These are phyloP conservation scores for Sturnira hondurensis DNA, from an alignment of 2,113 vertebrate genomes.

Conservation along the genomic window DNA sequence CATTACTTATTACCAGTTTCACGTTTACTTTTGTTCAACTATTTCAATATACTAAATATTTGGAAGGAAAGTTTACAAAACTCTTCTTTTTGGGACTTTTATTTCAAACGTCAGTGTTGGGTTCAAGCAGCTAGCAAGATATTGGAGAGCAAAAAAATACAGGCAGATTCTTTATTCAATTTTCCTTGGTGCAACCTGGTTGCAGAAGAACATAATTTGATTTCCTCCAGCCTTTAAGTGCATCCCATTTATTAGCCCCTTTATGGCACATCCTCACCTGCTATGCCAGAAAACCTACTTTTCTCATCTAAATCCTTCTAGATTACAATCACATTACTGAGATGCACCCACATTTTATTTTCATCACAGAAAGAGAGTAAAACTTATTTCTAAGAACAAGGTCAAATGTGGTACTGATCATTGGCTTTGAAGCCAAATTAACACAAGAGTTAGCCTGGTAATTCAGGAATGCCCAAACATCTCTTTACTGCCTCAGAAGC, in stretches of 20 bases:
- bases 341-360: neutral
- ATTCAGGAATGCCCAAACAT: neutral
- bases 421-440: constrained; percentile 35
- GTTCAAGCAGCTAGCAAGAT: neutral
- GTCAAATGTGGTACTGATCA: neutral
- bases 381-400: constrained; percentile 2
- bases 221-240: neutral
- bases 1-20: neutral
- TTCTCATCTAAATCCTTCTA: constrained; percentile 11
- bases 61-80: neutral
- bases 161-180: neutral
- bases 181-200: neutral
- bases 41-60: constrained; percentile 23
- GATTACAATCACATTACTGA: neutral
- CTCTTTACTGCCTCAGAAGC: neutral
- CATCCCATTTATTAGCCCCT: neutral
- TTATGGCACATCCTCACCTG: neutral
- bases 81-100: neutral
- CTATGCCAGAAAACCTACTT: neutral
- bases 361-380: neutral
- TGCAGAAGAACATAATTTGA: neutral
- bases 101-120: neutral
- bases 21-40: neutral
- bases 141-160: neutral
- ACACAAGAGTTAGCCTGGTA: constrained; percentile 33